phyloP scores from a whole-genome alignment of 1,140 invertebrate genomes.

The Diuraphis noxia region DNA sequence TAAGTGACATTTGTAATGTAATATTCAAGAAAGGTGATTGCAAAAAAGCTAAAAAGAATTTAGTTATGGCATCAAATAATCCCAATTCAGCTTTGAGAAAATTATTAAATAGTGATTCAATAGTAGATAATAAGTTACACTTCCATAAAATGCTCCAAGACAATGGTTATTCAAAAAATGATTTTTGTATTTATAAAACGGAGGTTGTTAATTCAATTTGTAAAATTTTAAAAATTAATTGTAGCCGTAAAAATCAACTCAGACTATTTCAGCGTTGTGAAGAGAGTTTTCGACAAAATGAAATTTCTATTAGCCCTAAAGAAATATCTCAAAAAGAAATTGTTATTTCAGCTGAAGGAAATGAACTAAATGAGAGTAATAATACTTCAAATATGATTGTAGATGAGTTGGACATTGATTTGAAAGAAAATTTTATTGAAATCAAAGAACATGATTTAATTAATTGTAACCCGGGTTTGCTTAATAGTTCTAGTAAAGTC shows the following conservation, averaged over 20 bases:
- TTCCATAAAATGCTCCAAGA: not conserved
- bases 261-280: not conserved
- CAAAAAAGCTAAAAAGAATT: not conserved
- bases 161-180: not conserved
- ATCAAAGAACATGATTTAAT: no score
- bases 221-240: not conserved
- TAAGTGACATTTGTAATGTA: not conserved
- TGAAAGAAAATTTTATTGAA: no score
- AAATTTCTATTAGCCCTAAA: no score
- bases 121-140: not conserved
- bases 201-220: not conserved
- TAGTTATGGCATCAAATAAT: not conserved
- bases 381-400: no score
- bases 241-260: not conserved
- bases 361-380: no score
- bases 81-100: not conserved
- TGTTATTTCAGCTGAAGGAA: no score
- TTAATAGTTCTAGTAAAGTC: not conserved
- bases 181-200: not conserved
- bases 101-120: not conserved
- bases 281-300: no score
- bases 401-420: no score
- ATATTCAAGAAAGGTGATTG: not conserved
- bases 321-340: no score
- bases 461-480: no score